Percentiles rank a stretch among this genome's conserved stretches.
These are phyloP conservation scores for Gastracanthus pulcherrimus DNA, from an alignment of 2,888 invertebrate species.

Conservation along the genomic window DNA sequence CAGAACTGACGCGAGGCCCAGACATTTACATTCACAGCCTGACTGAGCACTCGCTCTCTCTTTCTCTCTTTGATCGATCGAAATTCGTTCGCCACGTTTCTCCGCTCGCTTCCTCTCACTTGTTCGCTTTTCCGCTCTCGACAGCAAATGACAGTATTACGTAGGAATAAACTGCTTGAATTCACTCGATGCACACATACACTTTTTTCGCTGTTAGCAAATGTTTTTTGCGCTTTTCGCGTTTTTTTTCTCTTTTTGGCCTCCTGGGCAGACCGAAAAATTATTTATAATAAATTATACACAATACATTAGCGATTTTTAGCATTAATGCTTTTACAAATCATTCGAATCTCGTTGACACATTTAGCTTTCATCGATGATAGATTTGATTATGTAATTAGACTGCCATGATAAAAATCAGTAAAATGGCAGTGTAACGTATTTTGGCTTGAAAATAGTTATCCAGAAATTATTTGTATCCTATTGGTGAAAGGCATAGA, in stretches of 20 bases:
- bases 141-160: conserved; percentile 41
- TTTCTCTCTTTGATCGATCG: conserved; percentile 51
- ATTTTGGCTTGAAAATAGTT: conserved; percentile 52
- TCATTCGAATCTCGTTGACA: conserved; percentile 39
- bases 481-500: conserved; percentile 33
- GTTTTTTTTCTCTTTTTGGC: conserved; percentile 21
- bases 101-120: conserved; percentile 23
- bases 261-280: conserved; percentile 38
- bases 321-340: conserved; percentile 33
- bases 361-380: conserved; percentile 32
- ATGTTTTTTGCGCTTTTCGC: neutral
- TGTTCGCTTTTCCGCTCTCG: conserved; percentile 25
- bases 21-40: conserved; percentile 78
- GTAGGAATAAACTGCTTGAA: conserved; percentile 49
- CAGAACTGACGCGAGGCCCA: conserved; percentile 68
- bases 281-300: conserved; percentile 43
- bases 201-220: conserved; percentile 25
- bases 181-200: conserved; percentile 25
- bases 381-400: conserved; percentile 40
- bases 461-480: conserved; percentile 48
- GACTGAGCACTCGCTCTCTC: conserved; percentile 71
- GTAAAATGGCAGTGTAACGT: conserved; percentile 54
- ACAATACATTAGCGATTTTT: conserved; percentile 30
- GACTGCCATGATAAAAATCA: conserved; percentile 52
- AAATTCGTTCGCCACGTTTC: conserved; percentile 36